Base-by-base conservation (phyloP, 2,113 vertebrate genomes). In the Scortum barcoo region DNA sequence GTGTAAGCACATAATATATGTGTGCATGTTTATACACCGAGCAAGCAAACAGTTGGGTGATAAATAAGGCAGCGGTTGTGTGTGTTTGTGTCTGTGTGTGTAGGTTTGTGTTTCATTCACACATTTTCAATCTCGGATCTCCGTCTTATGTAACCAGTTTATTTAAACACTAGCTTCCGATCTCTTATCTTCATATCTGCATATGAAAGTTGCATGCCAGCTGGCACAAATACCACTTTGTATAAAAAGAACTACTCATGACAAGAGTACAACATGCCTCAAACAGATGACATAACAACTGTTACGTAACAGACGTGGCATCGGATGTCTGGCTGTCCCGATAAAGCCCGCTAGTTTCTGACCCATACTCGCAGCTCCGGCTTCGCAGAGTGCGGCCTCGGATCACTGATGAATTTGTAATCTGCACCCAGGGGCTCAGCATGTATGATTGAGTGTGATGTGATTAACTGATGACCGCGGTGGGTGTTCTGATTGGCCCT, bases 241-340 rank as follows among this genome's bases (percentile, higher is more conserved):
- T 83, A 81, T 82, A 76, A 88, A 88, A 88, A 76, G 65, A 88
- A 87, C 58, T 65, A 76, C 86, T 84, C 79, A 75, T 38, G 65
- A 76, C 85, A 85, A 87, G 83, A 81, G 84, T 58, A 76, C 72
- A 82, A 85, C 85, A 57, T 26, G 69, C 83, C 72, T 78, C 74
- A 76, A 88, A 88, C 86, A 80, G 85, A 90, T 94, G 92, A 94
- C 89, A 93, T 94, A 93, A 93, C 91, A 80, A 63, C 54, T 69
- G 63, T 94, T 93, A 87, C 61, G 20, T 90, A 93, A 94, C 81
- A 75, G 76, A 79, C 58, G 30, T 69, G 83, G 63, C 83, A 68
- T 78, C 5, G 53, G 84, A 87, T 81, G 85, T 87, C 86, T 91
- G 86, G 80, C 76, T 71, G 75, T 78, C 56, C 76, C 10, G 26